Base-by-base conservation (phyloP, 2,888 invertebrate species). In the Phortica magna region DNA sequence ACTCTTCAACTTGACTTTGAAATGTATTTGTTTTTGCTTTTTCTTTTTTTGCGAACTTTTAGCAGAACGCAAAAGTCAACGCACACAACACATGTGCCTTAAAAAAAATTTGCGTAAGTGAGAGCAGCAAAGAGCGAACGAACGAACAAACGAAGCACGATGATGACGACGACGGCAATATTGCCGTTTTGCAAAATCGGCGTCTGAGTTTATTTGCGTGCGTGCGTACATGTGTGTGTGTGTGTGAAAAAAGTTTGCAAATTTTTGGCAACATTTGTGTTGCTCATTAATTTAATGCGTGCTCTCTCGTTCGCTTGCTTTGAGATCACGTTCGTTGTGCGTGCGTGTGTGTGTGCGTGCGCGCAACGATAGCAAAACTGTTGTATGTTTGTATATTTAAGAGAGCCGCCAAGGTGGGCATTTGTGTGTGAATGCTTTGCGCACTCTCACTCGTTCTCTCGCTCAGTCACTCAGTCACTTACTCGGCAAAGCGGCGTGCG, bases 1-100 rank as follows among this genome's bases (percentile, higher is more conserved):
- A 84, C 86, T 87, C 84, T 86, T 86, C 86, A 87, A 86, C 86
- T 86, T 86, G 86, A 86, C 86, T 86, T 86, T 87, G 87, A 87
- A 81, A 74, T 64, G 22, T 7, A 48, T 68, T 68, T 22, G 19
- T 61, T 10, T 19, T 59, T 57, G 55, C 4, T 12, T 14, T 3
- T 5, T 48, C 12, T 55, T 55, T 55, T 64, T 65, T 39, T 65
- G 65, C 41, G 17, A 59, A 59, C 59, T 19, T 17, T 9, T 10
- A 59, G 31, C 64, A 22, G 64, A 19, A 64, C 64, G 39, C 39
- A 64, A 2, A 10, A 10, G 10, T 14, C 7, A 17, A 10, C 61
- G 61, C 10, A 31, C 59, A 59, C 17, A 4, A 7, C n/a, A 7
- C 59, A 19, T 17, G 22, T 14, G 10, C 17, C 7, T 2, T 6